Conservation (phyloP, 2,113 vertebrate genomes). For the Climacteris rufus region DNA sequence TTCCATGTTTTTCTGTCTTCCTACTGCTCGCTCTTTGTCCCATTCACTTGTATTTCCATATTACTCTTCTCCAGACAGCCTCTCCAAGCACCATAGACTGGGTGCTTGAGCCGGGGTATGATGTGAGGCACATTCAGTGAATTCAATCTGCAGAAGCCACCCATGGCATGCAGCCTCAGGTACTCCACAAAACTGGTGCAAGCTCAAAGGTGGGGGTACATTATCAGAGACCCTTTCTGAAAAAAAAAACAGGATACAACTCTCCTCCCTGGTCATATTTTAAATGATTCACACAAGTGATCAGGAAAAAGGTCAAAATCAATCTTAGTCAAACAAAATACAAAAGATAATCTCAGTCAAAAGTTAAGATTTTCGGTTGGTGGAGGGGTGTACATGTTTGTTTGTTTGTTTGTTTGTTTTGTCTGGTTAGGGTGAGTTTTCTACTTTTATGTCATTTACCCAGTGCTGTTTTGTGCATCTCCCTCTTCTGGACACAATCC, state of each 20-base stretch:
- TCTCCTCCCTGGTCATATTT: neutral
- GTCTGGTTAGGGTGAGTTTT: neutral
- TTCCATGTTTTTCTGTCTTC: neutral
- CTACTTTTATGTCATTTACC: neutral
- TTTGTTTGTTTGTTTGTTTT: neutral
- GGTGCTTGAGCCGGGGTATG: neutral
- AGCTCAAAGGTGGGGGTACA: neutral
- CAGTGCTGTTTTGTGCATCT: fast-evolving
- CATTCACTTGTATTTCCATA: neutral
- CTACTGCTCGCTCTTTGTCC: neutral
- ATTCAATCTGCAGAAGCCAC: neutral
- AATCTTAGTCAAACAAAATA: neutral
- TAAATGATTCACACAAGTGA: neutral
- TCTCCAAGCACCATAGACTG: neutral
- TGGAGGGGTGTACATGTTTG: fast-evolving
- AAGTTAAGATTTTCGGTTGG: neutral
- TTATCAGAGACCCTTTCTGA: neutral
- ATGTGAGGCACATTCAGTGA: neutral
- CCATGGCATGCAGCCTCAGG: neutral
- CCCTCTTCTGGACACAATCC: neutral
- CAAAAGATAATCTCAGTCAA: neutral
- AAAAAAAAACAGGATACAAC: neutral
- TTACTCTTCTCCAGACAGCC: neutral
- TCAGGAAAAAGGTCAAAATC: neutral
- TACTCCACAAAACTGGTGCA: neutral